These are phyloP conservation scores for Pararge aegeria DNA, from an alignment of 1,140 invertebrate species.

Conservation along the genomic window DNA sequence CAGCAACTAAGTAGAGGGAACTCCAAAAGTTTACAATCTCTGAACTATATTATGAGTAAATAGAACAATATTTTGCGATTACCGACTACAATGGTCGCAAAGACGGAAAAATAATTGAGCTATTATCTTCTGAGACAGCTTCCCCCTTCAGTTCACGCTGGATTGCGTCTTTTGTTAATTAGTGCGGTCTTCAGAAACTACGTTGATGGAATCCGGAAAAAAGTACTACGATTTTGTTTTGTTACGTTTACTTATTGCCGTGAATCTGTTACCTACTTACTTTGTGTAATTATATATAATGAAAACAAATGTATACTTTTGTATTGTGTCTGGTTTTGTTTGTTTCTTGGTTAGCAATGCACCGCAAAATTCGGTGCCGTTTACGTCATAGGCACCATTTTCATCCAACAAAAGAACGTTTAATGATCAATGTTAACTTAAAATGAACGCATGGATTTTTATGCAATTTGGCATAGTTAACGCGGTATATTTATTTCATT, in stretches of 20 bases:
- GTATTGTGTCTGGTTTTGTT: too few relatives aligned
- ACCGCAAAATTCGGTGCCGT: too few relatives aligned
- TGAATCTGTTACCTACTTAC: neutral
- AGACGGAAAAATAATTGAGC: conserved; percentile 17
- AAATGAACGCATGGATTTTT: too few relatives aligned
- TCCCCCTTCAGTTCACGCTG: conserved; percentile 9
- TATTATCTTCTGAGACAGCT: conserved; percentile 16
- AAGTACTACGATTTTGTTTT: conserved; percentile 2
- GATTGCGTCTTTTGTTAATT: conserved; percentile 13
- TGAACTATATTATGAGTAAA: conserved; percentile 10
- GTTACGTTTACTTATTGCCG: neutral
- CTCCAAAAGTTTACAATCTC: neutral
- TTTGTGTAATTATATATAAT: too few relatives aligned
- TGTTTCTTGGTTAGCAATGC: too few relatives aligned
- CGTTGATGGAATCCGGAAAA: conserved; percentile 4
- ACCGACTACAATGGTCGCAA: conserved; percentile 4
- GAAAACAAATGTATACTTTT: too few relatives aligned
- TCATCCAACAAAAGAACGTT: too few relatives aligned
- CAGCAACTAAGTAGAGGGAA: neutral
- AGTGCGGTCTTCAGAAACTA: conserved; percentile 8
- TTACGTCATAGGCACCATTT: too few relatives aligned
- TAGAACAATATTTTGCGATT: conserved; percentile 10
- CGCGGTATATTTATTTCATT: too few relatives aligned
- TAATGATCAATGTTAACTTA: too few relatives aligned
- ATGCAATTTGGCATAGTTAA: too few relatives aligned